Evolutionary conservation across 92 coral and sea anemone species (phyloP).

Genomic region (Phenganax subtilis): DNA sequence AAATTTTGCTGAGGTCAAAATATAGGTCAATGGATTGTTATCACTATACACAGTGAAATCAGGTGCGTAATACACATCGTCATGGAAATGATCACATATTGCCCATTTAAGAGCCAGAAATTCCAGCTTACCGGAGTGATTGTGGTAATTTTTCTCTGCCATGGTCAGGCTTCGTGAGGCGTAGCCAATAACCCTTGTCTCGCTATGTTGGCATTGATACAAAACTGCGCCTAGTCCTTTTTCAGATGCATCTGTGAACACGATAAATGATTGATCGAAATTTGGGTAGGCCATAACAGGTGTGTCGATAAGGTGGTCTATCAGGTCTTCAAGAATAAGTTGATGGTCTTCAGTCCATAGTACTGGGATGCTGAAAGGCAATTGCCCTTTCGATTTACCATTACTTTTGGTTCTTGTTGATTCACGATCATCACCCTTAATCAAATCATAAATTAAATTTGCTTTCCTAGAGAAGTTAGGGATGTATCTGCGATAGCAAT

Average conservation of each 20-base stretch:
- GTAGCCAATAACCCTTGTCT: constrained; percentile 37
- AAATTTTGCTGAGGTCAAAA: too few relatives aligned
- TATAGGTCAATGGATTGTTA: background rate
- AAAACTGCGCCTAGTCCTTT: constrained; percentile 32
- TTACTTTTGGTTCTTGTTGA: background rate
- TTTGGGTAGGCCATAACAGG: constrained; percentile 32
- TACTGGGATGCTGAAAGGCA: constrained; percentile 49
- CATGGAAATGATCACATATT: constrained; percentile 44
- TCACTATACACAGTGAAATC: constrained; percentile 31
- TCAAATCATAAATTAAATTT: constrained; percentile 50
- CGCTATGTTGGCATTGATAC: constrained; percentile 33
- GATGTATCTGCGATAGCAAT: constrained; percentile 53
- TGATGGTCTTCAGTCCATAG: constrained; percentile 53
- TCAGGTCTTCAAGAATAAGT: constrained; percentile 30
- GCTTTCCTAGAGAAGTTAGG: constrained; percentile 45
- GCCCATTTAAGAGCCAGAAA: constrained; percentile 41
- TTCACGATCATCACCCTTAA: constrained; percentile 14
- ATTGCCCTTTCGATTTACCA: constrained; percentile 37
- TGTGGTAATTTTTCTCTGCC: constrained; percentile 51
- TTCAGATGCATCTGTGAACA: constrained; percentile 28
- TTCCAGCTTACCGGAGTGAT: constrained; percentile 47
- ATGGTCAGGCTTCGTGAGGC: constrained; percentile 47
- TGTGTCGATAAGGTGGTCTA: constrained; percentile 10
- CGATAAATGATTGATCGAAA: constrained; percentile 25
- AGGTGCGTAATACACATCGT: constrained; percentile 35